Evolutionary conservation across 2,797 vertebrate genomes (phyloP).

Genomic region (Chiroxiphia lanceolata): DNA sequence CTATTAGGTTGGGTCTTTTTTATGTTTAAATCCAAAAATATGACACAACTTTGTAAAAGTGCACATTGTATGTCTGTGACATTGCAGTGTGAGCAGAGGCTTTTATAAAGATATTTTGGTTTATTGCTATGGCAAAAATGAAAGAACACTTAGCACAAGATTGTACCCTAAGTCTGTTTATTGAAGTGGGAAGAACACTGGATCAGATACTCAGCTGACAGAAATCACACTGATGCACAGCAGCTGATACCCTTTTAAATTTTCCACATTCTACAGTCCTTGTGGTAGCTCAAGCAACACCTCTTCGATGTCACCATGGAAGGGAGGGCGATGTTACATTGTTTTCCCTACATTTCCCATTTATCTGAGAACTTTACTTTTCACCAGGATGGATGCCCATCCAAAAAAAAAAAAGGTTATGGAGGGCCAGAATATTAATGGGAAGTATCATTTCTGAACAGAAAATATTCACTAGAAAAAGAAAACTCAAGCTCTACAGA

Average conservation of each 20-base stretch:
- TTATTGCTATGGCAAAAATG: neutral
- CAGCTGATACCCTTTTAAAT: neutral
- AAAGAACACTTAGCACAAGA: neutral
- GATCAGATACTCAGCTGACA: neutral
- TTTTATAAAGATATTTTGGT: neutral
- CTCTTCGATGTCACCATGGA: neutral
- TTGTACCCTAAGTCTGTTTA: neutral
- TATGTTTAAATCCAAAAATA: neutral
- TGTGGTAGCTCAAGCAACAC: neutral
- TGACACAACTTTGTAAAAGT: conserved; percentile 8
- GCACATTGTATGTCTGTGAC: neutral
- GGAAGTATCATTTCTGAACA: neutral
- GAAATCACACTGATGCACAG: neutral
- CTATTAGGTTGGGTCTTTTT: neutral
- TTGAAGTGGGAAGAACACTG: neutral
- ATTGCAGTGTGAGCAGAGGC: neutral
- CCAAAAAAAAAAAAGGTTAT: neutral
- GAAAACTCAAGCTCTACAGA: neutral
- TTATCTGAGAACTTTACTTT: neutral
- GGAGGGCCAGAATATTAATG: neutral
- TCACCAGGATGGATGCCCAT: neutral
- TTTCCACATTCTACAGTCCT: neutral
- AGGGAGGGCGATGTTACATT: neutral
- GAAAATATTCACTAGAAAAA: neutral
- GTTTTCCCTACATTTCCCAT: neutral